Base-by-base conservation (phyloP, 1,140 invertebrate species). In the Idris sp. region DNA sequence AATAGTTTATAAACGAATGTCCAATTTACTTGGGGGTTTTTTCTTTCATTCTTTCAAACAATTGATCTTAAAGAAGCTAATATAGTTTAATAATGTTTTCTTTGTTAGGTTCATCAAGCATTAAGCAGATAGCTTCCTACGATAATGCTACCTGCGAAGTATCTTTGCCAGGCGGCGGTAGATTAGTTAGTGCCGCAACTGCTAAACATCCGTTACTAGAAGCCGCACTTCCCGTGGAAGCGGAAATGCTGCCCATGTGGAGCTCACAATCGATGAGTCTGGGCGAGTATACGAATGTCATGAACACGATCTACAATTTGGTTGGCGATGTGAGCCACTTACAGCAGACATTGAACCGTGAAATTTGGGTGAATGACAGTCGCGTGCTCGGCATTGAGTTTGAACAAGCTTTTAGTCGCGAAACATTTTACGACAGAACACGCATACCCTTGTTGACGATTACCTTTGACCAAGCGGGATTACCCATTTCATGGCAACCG, bases 191-290 rank as follows among this genome's bases (percentile, higher is more conserved):
- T 51, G 91, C 93, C 0, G 93, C 94, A 2, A 91, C 93, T 5
- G 93, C 94, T 0, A 91, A 95, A 33, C 96, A 97, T 88, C 95
- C 95, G 0, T 84, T 97, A 2, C 87, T 97, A 18, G 94, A 97
- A 87, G 93, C 95, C 0, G 92, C 94, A 2, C 88, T 97, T 74
- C 95, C 95, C 1, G 94, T 97, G 0, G 96, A 97, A 87, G 94
- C 96, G 8, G 95, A 97, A 88, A 95, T 97, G 91, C 88, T 97
- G 28, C 94, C 93, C 6, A 93, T 95, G 89, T 95, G 93, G 92
- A 95, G 93, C 22, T 92, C 93, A 76, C 94, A 95, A 84, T 89
- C 90, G 3, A 91, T 93, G 49, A 91, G 90, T 6, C 90, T 94
- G 75, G 93, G 94, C n/a, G 92, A 93, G 64, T 85, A 94, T 5